Base-by-base conservation (phyloP, 2,797 vertebrate genomes). In the Onychomys leucogaster region DNA sequence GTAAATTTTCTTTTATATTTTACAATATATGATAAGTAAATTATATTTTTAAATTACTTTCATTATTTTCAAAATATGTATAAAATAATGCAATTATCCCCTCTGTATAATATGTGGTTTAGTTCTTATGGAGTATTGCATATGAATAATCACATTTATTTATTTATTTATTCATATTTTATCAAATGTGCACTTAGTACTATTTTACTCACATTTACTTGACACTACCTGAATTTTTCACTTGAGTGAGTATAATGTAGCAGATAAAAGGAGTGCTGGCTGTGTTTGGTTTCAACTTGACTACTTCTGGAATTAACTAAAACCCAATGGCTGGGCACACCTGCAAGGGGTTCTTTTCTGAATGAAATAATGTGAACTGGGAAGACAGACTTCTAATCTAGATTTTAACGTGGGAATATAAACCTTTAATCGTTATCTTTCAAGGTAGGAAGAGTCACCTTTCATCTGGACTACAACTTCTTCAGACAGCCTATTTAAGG, bases 1-100 rank as follows among this genome's bases (percentile, higher is more conserved):
- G 46, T 83, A 95, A 65, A 21, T 23, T 69, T 93, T 90, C 77
- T 83, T 89, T 41, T 55, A 86, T 92, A 90, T 80, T 4, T 69
- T 10, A 93, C 41, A 14, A 37, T 34, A 6, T 89, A 80, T 25
- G 6, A 4, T 49, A 73, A 92, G 55, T 88, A 76, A 63, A 76
- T 75, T 88, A 4, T 21, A 43, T 77, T 95, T 89, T 61, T 67
- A 29, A 90, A 65, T 67, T 76, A 57, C 2, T 76, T 89, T 92
- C 29, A 88, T 84, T 84, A 59, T 29, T 9, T 71, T 82, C 83
- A 91, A 86, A 77, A 43, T 34, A 91, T 11, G 41, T 73, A 12
- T 23, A 89, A 16, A 87, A 87, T 7, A n/a, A 93, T 43, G 57
- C n/a, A 92, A 57, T 55, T 89, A 67, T 92, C 75, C 27, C 37